Evolutionary conservation across 2,113 vertebrate species (phyloP), one percentile per base, ranked within the genome.

Genomic region (Zapornia atra): DNA sequence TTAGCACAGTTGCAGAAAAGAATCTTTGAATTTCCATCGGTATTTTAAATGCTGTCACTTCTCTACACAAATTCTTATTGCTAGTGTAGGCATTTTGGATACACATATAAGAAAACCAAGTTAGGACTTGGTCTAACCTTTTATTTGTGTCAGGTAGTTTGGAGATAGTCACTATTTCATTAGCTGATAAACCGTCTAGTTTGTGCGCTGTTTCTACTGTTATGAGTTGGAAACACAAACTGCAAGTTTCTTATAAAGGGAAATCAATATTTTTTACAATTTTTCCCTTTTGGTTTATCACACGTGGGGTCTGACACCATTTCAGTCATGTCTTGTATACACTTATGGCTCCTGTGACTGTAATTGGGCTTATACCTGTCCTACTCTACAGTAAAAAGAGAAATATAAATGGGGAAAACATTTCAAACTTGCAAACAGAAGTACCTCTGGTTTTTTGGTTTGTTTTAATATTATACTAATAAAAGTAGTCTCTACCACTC

Each of bases 241-340:
- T 38, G 22, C 21, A 86, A 76, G 53, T 69, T 40, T 61, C 53
- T 65, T 48, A 14, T 53, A 56, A 85, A 13, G 16, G 31, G 13
- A 64, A 69, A 69, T 8, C 15, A 76, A 22, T 68, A 60, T 60
- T 59, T 5, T 31, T 48, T 60, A 56, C 33, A 31, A 3, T 34
- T 82, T 61, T 54, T 51, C n/a, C 15, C 19, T 77, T 88, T 31
- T 88, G 18, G 3, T 59, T 84, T 75, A 15, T 61, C 29, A 50
- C 1, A 0, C 5, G 6, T 33, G 17, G 25, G 3, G 15, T 4
- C 12, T 29, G 15, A 17, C 16, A 66, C 51, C 54, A 14, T 42
- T 80, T 64, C 42, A 31, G 31, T 60, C 68, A 36, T 28, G 63
- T 54, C 51, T 77, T 72, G 13, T 17, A 38, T 10, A 48, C 14